phyloP scores from a whole-genome alignment of 2,797 vertebrate genomes.

The Peromyscus nudipes region DNA sequence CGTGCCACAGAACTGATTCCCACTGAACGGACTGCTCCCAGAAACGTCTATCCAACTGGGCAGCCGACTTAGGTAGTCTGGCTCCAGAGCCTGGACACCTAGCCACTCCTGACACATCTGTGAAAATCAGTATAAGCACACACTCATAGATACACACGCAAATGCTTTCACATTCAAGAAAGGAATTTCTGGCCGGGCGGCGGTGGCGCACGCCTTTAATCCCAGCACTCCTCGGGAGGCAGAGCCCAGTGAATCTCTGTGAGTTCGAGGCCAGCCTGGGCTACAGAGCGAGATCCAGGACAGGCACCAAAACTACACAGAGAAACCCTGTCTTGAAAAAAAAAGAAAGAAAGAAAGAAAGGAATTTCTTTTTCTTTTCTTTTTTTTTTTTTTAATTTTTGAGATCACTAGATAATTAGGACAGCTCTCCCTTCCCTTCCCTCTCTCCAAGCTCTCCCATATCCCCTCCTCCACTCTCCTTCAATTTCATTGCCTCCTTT shows the following conservation, averaged over 20 bases:
- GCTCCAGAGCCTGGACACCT: background rate
- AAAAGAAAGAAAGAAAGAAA: too few species aligned
- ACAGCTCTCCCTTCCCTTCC: too few species aligned
- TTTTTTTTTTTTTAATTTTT: too few species aligned
- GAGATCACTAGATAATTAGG: background rate
- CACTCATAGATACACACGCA: background rate
- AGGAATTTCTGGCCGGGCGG: background rate
- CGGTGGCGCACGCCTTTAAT: too few species aligned
- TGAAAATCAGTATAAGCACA: background rate
- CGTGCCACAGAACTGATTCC: background rate
- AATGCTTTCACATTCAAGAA: background rate
- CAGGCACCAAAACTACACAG: too few species aligned
- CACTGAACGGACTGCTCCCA: background rate
- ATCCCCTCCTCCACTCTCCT: background rate
- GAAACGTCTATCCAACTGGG: background rate
- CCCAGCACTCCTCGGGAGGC: too few species aligned
- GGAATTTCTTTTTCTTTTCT: background rate
- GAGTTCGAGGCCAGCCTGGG: too few species aligned
- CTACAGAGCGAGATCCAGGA: too few species aligned
- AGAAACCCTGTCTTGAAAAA: too few species aligned
- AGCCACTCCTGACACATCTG: background rate
- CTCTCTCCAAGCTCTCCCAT: background rate
- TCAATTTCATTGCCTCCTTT: background rate
- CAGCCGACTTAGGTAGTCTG: background rate
- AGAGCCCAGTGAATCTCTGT: too few species aligned